A percentile compares a stretch with the other conserved stretches of the same genome.
These are phyloP conservation scores for Nothobranchius furzeri DNA, from an alignment of 2,113 vertebrate species.

Conservation along the genomic window DNA sequence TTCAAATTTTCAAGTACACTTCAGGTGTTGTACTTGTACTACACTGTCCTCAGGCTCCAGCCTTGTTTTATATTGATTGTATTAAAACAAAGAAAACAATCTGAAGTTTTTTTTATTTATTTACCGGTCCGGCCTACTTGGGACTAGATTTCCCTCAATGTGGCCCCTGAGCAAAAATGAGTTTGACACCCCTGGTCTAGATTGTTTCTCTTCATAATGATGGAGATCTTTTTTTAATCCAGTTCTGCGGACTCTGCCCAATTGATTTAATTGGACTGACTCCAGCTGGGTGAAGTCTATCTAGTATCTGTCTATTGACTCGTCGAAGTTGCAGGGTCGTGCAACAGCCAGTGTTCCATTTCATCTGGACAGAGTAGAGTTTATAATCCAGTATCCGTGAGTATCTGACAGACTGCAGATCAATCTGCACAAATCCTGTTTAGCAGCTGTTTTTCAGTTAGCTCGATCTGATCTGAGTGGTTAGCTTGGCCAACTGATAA, in stretches of 20 bases:
- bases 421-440: conserved; percentile 41
- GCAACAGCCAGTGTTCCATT: background rate
- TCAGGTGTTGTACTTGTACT: no score
- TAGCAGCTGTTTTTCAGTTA: conserved; percentile 50
- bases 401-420: conserved; percentile 22
- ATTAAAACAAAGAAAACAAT: no score
- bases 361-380: conserved; percentile 14
- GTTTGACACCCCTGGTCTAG: no score
- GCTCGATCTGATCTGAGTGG: conserved; percentile 19
- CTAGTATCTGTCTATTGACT: background rate
- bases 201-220: background rate
- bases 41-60: no score
- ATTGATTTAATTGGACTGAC: background rate
- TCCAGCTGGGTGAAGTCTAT: background rate
- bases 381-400: conserved; percentile 43
- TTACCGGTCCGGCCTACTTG: no score
- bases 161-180: no score
- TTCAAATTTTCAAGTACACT: no score
- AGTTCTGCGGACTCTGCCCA: background rate
- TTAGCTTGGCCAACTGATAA: conserved; percentile 4
- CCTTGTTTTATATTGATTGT: no score
- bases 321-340: no score
- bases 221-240: background rate
- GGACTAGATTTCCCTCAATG: no score
- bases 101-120: no score